A percentile compares a stretch with the other conserved stretches of the same genome.
These are phyloP conservation scores for Sebastes oblongus DNA, from an alignment of 2,797 vertebrate species.

Conservation along the genomic window DNA sequence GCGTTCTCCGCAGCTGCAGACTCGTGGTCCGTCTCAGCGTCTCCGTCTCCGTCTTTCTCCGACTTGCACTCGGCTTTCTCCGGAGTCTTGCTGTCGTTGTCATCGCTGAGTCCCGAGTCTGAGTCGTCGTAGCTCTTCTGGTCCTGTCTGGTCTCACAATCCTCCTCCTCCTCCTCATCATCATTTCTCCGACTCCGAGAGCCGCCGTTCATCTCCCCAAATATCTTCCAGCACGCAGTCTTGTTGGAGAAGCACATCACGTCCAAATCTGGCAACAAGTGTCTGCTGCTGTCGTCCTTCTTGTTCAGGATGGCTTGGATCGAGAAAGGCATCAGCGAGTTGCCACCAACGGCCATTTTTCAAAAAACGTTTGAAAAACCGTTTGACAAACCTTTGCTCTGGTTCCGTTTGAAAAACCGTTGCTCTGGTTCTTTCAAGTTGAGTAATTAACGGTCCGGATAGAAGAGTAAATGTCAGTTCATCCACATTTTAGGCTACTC, in stretches of 20 bases:
- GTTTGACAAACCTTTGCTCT: slow-evolving; percentile 22
- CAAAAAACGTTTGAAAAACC: no score
- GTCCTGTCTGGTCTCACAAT: slow-evolving; percentile 72
- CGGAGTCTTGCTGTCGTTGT: slow-evolving; percentile 83
- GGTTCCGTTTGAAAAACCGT: slow-evolving; percentile 13
- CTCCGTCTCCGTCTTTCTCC: slow-evolving; percentile 75
- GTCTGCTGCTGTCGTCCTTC: slow-evolving; percentile 86
- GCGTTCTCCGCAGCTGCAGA: slow-evolving; percentile 82
- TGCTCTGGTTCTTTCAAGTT: slow-evolving; percentile 35
- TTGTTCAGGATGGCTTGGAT: slow-evolving; percentile 97
- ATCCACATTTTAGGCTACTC: slow-evolving; percentile 63
- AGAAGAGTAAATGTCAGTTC: slow-evolving; percentile 53
- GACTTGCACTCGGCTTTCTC: slow-evolving; percentile 58
- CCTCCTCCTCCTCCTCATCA: slow-evolving; percentile 57
- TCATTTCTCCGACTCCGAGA: slow-evolving; percentile 56
- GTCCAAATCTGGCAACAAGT: slow-evolving; percentile 82
- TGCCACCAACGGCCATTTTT: slow-evolving; percentile 90
- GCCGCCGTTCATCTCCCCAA: slow-evolving; percentile 81
- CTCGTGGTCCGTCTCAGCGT: slow-evolving; percentile 82
- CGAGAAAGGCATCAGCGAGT: slow-evolving; percentile 93
- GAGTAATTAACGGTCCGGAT: slow-evolving; percentile 19
- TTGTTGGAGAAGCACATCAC: slow-evolving; percentile 84
- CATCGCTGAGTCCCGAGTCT: slow-evolving; percentile 93
- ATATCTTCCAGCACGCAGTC: slow-evolving; percentile 90
- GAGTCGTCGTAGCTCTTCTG: slow-evolving; percentile 91